phyloP scores from a whole-genome alignment of 2,113 vertebrate species.

The Oncorhynchus clarkii region DNA sequence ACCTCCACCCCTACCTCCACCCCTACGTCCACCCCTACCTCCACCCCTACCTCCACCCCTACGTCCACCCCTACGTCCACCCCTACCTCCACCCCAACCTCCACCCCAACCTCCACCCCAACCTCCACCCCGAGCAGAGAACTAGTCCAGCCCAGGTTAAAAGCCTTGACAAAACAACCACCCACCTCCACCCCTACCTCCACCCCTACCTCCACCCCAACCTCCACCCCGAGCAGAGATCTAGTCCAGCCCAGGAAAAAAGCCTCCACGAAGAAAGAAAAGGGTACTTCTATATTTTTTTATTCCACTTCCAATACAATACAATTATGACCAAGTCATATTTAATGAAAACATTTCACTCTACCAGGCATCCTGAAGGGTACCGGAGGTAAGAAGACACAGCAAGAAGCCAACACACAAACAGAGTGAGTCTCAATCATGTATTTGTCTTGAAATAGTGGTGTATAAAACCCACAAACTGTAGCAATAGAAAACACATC shows the following conservation, averaged over 20 bases:
- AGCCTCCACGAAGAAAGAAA: constrained; percentile 26
- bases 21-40: no score
- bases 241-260: constrained; percentile 4
- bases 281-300: background rate
- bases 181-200: no score
- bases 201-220: no score
- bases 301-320: background rate
- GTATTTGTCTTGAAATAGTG: background rate
- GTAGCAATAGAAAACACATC: background rate
- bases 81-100: no score
- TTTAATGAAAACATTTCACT: background rate
- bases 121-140: no score
- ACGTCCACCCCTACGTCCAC: no score
- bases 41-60: no score
- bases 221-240: background rate
- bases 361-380: constrained; percentile 41
- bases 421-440: constrained; percentile 68
- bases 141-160: no score
- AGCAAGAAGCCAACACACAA: constrained; percentile 54
- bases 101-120: no score
- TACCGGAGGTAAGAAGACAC: constrained; percentile 36
- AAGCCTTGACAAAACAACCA: no score
- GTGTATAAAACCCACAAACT: background rate
- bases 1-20: no score
- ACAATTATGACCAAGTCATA: background rate